Base-by-base conservation (phyloP, 2,113 vertebrate genomes). In the Periophthalmodon schlosseri region DNA sequence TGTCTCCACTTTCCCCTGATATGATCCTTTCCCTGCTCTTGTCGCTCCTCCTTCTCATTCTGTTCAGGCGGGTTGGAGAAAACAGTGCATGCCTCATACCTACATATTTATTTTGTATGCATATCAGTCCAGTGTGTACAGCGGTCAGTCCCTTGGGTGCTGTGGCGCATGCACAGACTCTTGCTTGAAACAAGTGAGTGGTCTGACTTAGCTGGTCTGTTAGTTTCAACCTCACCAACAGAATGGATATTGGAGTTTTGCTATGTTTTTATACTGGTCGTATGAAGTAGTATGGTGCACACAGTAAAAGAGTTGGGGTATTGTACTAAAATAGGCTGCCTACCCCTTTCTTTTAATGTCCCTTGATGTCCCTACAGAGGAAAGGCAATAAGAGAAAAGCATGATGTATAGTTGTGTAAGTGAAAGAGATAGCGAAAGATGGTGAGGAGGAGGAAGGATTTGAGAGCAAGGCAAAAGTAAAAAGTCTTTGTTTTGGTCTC, bases 281-380 rank as follows among this genome's bases (percentile, higher is more conserved):
- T 57, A 57, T 60, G 56, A 15, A 60, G 23, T 60, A 60, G 28
- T 60, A 60, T 60, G 67, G 71, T 69, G 73, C 54, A 49, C 28
- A 70, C 44, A 24, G 44, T 67, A 69, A 84, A 84, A 85, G 85
- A 76, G 61, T 18, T 18, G 60, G 74, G 68, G 89, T 78, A 76
- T 39, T 76, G 79, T 28, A 70, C 90, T 93, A 92, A 21, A 93
- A 91, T 92, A 93, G 90, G 58, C 88, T 81, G 23, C 80, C 72
- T 86, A 75, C 86, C 49, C 80, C 68, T 39, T 78, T 84, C 74
- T 89, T 78, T 86, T 86, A 16, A 23, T 47, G n/a, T 83, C 71
- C 82, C 70, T 70, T 64, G 49, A 58, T 66, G 44, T 21, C 61
- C 70, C 65, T 46, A 71, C 2, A 88, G 73, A 69, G 81, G 74